phyloP scores from a whole-genome alignment of 1,140 invertebrate species.

The Hycleus phaleratus region DNA sequence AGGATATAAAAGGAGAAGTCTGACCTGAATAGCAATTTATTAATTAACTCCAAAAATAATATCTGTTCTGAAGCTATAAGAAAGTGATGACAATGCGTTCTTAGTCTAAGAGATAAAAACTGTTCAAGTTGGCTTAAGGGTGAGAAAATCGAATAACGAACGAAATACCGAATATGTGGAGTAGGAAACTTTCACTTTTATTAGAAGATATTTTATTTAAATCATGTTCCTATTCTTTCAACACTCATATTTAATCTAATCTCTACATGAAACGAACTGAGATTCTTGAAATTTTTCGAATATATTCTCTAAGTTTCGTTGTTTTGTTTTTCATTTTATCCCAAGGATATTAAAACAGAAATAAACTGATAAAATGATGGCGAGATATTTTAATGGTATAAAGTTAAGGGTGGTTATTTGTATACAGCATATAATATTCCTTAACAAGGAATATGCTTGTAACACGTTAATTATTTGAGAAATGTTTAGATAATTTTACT shows the following conservation, averaged over 20 bases:
- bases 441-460: slow-evolving; percentile 6
- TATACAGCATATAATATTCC: background rate
- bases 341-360: no score
- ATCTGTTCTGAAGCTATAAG: slow-evolving; percentile 16
- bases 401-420: no score
- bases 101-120: slow-evolving; percentile 14
- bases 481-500: slow-evolving; percentile 9
- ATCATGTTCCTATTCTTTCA: background rate
- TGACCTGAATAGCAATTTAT: slow-evolving; percentile 22
- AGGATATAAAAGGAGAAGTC: background rate
- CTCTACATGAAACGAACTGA: no score
- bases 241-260: no score
- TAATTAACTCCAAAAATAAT: slow-evolving; percentile 19
- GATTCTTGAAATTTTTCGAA: no score
- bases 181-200: slow-evolving; percentile 17
- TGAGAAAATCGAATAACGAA: slow-evolving; percentile 18
- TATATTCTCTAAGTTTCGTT: no score
- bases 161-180: slow-evolving; percentile 17
- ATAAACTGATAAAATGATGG: no score
- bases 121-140: slow-evolving; percentile 14
- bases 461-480: slow-evolving; percentile 11
- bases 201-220: slow-evolving; percentile 17
- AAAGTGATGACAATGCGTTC: slow-evolving; percentile 20
- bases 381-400: no score
- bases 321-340: no score